Conservation (phyloP, 1,140 invertebrate genomes). For the Lucilia sericata region DNA sequence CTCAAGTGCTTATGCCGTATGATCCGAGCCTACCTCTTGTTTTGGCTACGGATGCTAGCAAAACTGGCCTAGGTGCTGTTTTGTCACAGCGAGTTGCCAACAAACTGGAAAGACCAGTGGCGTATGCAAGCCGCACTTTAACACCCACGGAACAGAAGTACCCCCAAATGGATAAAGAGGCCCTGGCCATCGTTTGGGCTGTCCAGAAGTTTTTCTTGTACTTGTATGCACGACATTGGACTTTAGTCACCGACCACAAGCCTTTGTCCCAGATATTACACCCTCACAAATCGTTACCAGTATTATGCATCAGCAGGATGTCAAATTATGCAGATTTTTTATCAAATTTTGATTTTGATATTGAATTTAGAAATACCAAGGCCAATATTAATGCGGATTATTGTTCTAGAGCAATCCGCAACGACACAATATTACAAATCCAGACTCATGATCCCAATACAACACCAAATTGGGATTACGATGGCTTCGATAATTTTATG, state of each 20-base stretch:
- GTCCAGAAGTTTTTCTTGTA: too few relatives aligned
- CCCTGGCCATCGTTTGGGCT: too few relatives aligned
- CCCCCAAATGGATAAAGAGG: conserved; percentile 50
- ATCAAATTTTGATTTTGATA: neutral
- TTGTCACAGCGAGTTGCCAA: conserved; percentile 67
- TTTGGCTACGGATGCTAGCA: conserved; percentile 18
- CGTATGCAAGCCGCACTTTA: conserved; percentile 46
- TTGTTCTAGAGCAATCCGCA: too few relatives aligned
- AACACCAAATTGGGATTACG: neutral
- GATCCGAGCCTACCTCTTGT: neutral
- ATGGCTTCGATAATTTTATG: conserved; percentile 8
- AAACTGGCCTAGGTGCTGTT: conserved; percentile 68
- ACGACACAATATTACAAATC: too few relatives aligned
- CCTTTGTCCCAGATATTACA: conserved; percentile 64
- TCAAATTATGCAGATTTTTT: conserved; percentile 9
- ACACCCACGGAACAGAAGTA: conserved; percentile 48
- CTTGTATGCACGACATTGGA: too few relatives aligned
- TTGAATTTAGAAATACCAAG: neutral
- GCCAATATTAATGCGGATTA: neutral
- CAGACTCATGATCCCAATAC: neutral
- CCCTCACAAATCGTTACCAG: conserved; percentile 48
- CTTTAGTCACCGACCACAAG: conserved; percentile 69
- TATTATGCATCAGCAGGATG: neutral
- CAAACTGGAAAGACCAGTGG: conserved; percentile 56
- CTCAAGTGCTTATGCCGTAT: conserved; percentile 21